A percentile compares a stretch with the other conserved stretches of the same genome.
phyloP scores from a whole-genome alignment of 2,797 vertebrate species.

The Melanotaenia nigrans region DNA sequence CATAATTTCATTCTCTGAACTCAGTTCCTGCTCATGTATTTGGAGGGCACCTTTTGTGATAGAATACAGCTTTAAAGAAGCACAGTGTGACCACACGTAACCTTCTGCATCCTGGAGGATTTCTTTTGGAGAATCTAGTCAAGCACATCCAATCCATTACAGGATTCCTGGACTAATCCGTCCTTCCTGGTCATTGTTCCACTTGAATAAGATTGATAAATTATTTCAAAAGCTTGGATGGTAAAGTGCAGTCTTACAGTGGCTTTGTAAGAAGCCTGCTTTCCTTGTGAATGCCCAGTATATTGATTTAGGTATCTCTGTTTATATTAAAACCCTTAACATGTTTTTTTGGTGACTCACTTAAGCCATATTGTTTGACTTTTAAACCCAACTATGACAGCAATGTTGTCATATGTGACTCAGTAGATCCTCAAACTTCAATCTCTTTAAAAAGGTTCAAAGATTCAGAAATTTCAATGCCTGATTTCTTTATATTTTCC shows the following conservation, averaged over 20 bases:
- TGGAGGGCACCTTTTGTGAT: constrained; percentile 26
- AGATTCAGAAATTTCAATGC: not conserved
- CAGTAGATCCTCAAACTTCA: not conserved
- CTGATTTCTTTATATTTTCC: not conserved
- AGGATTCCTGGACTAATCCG: constrained; percentile 72
- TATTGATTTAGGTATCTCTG: constrained; percentile 3
- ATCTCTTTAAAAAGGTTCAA: not conserved
- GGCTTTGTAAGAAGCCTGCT: constrained; percentile 11
- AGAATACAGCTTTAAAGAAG: constrained; percentile 39
- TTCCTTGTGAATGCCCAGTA: constrained; percentile 5
- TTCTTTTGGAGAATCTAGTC: constrained; percentile 64
- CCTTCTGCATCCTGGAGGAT: constrained; percentile 62
- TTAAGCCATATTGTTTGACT: not conserved
- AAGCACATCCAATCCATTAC: constrained; percentile 74
- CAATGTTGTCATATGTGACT: not conserved
- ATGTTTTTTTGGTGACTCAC: not conserved
- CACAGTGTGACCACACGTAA: constrained; percentile 53
- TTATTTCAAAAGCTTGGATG: constrained; percentile 58
- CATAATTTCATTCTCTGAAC: constrained; percentile 17
- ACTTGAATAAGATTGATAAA: constrained; percentile 67
- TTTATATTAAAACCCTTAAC: not conserved
- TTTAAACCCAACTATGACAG: not conserved
- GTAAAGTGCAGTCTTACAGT: constrained; percentile 19
- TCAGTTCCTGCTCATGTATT: constrained; percentile 16
- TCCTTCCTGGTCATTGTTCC: constrained; percentile 67